Evolutionary conservation across 2,113 vertebrate genomes (phyloP), one percentile per base, ranked within the genome.

Genomic region (Syngnathus typhle): DNA sequence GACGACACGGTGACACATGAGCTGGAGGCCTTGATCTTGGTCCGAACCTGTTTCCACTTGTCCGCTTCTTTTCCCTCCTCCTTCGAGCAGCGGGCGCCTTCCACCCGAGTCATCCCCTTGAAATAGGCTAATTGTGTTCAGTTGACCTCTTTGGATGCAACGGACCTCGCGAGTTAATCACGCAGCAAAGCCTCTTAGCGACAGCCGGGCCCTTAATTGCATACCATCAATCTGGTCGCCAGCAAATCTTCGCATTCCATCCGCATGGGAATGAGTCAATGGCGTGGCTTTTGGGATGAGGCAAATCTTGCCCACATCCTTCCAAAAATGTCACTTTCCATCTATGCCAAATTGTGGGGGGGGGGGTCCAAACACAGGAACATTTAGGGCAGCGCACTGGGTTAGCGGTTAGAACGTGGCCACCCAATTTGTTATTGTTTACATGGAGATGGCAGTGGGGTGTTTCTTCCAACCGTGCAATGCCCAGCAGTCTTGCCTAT

Each of bases 51-150:
- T 81, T 82, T 79, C 72, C 73, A 84, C 56, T 72, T 73, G 70
- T 84, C 81, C 54, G 37, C 71, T 73, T 74, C 67, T 74, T 76
- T 72, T 43, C 21, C 27, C 47, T 52, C 64, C 37, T 52, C 10
- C 18, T 19, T 18, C 21, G 6, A 69, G 70, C 72, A 55, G 65
- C 54, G 59, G 47, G 72, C 66, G 62, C 69, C 72, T 84, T 80
- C 56, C 73, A 76, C 75, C 65, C 72, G 72, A 74, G 52, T 58
- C 72, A 63, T 69, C 71, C 77, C 72, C 73, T 79, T 64, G 49
- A 85, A 87, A 83, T 72, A 63, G 82, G 74, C 78, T 84, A 82
- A 87, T 89, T 89, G 84, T 82, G 83, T 85, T 78, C 84, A 88
- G 78, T 78, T 85, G 82, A 89, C 85, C 89, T 87, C 77, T 73